Conservation (phyloP, 2,888 invertebrate species). For the Parnassius apollo region DNA sequence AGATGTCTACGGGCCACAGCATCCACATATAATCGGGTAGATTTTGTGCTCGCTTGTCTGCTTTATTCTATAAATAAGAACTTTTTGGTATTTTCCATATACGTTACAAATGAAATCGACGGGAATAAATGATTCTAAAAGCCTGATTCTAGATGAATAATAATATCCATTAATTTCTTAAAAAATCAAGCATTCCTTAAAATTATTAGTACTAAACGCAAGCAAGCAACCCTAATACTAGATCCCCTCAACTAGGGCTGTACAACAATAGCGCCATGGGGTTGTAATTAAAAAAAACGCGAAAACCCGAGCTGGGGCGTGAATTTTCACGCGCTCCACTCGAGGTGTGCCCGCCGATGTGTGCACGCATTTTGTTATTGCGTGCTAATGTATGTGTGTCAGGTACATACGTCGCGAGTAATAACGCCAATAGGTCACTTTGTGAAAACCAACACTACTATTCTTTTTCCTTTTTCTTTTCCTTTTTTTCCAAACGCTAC, state of each 20-base stretch:
- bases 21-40: too few relatives aligned
- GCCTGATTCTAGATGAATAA: too few relatives aligned
- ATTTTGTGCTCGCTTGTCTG: too few relatives aligned
- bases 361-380: slow-evolving; percentile 28
- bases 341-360: slow-evolving; percentile 38
- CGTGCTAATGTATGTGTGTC: slow-evolving; percentile 22
- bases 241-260: slow-evolving; percentile 61
- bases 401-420: slow-evolving; percentile 8
- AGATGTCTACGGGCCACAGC: too few relatives aligned
- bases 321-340: slow-evolving; percentile 72
- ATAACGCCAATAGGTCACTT: slow-evolving; percentile 10
- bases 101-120: too few relatives aligned
- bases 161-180: not conserved
- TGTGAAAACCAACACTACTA: not conserved
- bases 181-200: slow-evolving; percentile 2
- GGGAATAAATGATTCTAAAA: too few relatives aligned
- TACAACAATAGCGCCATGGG: slow-evolving; percentile 71
- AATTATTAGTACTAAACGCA: slow-evolving; percentile 10
- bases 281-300: slow-evolving; percentile 76
- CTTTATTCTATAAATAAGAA: too few relatives aligned
- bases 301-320: slow-evolving; percentile 59
- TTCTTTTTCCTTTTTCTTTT: too few relatives aligned
- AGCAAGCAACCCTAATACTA: slow-evolving; percentile 53
- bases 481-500: too few relatives aligned
- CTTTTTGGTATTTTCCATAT: too few relatives aligned